Conservation (phyloP, 2,113 vertebrate genomes). For the Epinephelus fuscoguttatus region DNA sequence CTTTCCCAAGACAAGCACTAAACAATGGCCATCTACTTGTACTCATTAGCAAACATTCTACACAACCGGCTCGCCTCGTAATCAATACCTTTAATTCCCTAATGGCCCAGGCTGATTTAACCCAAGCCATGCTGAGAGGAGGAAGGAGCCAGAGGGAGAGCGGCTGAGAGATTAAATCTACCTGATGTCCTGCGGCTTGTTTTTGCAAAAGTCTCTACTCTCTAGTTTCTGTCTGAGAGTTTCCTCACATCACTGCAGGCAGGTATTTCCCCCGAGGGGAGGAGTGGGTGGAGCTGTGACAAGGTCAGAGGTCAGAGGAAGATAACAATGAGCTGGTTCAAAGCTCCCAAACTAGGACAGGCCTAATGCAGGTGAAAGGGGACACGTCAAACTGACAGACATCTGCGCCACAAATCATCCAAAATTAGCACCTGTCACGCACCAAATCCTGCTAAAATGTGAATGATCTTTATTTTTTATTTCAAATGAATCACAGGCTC, state of each 20-base stretch:
- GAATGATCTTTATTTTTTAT: not conserved
- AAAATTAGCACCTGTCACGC: not conserved
- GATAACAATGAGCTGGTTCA: conserved; percentile 43
- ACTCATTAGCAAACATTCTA: conserved; percentile 75
- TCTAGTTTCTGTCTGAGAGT: conserved; percentile 49
- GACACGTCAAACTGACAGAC: conserved; percentile 10
- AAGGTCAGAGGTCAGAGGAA: conserved; percentile 58
- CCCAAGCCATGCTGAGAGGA: conserved; percentile 14
- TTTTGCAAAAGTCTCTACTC: conserved; percentile 34
- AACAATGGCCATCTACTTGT: conserved; percentile 63
- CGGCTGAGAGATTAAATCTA: conserved; percentile 51
- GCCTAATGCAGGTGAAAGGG: conserved; percentile 25
- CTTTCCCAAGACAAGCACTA: conserved; percentile 40
- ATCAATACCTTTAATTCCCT: conserved; percentile 81
- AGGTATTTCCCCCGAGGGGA: conserved; percentile 69
- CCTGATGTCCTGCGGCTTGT: conserved; percentile 45
- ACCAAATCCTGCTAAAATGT: not conserved
- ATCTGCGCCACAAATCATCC: not conserved
- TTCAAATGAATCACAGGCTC: not conserved
- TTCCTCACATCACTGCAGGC: conserved; percentile 14
- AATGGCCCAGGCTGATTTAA: conserved; percentile 62
- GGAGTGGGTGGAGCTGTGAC: conserved; percentile 39
- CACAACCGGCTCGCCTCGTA: conserved; percentile 54
- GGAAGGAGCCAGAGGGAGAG: conserved; percentile 29
- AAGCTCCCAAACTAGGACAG: conserved; percentile 12